phyloP scores from a whole-genome alignment of 2,888 invertebrate genomes.

The Tryphoninae sp. region DNA sequence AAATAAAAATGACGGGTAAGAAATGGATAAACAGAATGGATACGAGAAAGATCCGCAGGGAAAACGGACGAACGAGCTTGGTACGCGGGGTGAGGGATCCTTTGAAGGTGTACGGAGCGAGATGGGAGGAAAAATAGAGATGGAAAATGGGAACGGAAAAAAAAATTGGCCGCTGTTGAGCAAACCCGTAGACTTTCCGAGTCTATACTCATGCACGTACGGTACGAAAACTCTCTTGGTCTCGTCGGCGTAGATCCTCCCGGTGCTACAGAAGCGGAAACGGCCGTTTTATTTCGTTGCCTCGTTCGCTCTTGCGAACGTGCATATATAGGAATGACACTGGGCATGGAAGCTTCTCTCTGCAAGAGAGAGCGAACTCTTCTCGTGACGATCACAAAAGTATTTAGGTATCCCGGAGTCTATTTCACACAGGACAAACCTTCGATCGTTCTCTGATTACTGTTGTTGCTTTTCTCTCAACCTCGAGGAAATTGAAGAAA shows the following conservation, averaged over 20 bases:
- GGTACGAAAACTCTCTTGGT: background rate
- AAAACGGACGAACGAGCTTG: slow-evolving; percentile 11
- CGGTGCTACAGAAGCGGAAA: background rate
- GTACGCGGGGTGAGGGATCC: background rate
- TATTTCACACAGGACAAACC: slow-evolving; percentile 17
- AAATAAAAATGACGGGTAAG: slow-evolving; percentile 47
- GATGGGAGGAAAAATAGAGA: background rate
- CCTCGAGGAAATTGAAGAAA: slow-evolving; percentile 48
- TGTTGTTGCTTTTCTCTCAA: slow-evolving; percentile 39
- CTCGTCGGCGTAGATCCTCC: background rate
- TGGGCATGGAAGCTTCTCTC: background rate
- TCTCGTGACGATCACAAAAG: slow-evolving; percentile 2
- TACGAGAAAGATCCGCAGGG: slow-evolving; percentile 30
- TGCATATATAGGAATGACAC: background rate
- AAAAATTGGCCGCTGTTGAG: background rate
- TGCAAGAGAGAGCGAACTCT: background rate
- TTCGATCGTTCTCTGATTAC: slow-evolving; percentile 55
- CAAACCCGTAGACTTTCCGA: background rate
- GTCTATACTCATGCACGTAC: background rate
- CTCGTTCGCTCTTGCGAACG: background rate
- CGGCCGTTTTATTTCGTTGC: slow-evolving; percentile 17
- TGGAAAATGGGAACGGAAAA: background rate
- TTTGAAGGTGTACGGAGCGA: background rate
- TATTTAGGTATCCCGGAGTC: slow-evolving; percentile 20
- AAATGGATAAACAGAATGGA: slow-evolving; percentile 32